Base-by-base conservation (phyloP, 2,888 invertebrate genomes). In the Heteropelma amictum region DNA sequence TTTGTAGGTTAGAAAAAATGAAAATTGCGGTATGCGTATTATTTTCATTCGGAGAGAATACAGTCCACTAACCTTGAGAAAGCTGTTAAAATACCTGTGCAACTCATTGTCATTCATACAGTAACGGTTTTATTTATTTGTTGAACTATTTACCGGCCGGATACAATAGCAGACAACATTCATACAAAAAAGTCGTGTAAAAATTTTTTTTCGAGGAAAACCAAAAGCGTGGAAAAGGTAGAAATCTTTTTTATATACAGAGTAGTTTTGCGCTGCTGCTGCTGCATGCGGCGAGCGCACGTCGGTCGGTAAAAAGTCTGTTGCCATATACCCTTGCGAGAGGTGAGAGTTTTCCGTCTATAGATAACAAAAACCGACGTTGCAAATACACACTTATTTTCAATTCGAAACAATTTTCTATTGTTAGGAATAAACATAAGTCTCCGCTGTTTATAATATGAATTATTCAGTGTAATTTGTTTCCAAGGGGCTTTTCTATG, bases 11-110 rank as follows among this genome's bases (percentile, higher is more conserved):
- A 61, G n/a, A 45, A 64, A 33, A 23, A 12, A 45, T 40, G 0
- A 7, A 45, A 17, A 60, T 10, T 4, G 17, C 12, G 17, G 53
- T 12, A 17, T 23, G n/a, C 7, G 19, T 8, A 21, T 14, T 28
- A 8, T n/a, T 26, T 12, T 58, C 1, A 5, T 8, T 26, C 1
- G 3, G 38, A 33, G 42, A 40, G 21, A 42, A 56, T 19, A 30
- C 19, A 45, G 12, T 65, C 54, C 26, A 53, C 28, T 51, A 82
- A 86, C 86, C 84, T 84, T 33, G 83, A 82, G 75, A 85, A 82
- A 40, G 79, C 47, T 60, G 80, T 79, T 35, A 84, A 64, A 60
- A 86, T 72, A 28, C 76, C 76, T 14, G 67, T 42, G 19, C 56
- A 77, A 58, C 77, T 77, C 77, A 77, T 77, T 30, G 38, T 77